Percentiles rank a stretch among this genome's conserved stretches.
phyloP scores from a whole-genome alignment of 2,888 invertebrate species.

The Apodemia hepburni region DNA sequence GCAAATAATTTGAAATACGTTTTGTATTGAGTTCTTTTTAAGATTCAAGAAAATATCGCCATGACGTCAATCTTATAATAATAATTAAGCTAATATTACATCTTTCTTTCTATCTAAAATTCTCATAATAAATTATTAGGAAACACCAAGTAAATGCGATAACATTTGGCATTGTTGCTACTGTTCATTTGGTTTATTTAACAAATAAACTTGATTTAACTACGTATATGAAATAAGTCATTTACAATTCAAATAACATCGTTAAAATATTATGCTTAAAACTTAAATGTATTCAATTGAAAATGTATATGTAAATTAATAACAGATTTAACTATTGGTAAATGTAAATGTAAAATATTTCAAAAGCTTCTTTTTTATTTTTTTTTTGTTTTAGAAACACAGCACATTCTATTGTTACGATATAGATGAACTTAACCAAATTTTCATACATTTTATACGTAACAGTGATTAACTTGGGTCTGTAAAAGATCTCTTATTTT shows the following conservation, averaged over 20 bases:
- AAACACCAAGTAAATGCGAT: constrained; percentile 51
- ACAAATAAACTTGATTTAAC: constrained; percentile 25
- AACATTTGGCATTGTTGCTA: constrained; percentile 50
- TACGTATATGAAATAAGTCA: constrained; percentile 8
- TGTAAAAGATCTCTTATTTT: neutral
- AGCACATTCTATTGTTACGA: no score
- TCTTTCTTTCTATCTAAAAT: constrained; percentile 32
- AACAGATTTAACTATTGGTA: constrained; percentile 10
- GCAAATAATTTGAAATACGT: neutral
- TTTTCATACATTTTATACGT: neutral
- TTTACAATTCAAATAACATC: constrained; percentile 12
- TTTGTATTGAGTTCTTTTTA: constrained; percentile 3
- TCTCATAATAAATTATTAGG: constrained; percentile 35
- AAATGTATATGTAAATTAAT: neutral
- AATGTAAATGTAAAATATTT: neutral
- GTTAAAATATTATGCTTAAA: constrained; percentile 19
- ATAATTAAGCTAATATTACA: constrained; percentile 33
- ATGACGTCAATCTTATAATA: constrained; percentile 32
- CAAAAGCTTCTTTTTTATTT: neutral
- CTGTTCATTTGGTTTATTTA: constrained; percentile 30
- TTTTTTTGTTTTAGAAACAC: neutral
- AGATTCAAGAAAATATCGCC: constrained; percentile 33
- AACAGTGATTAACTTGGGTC: neutral
- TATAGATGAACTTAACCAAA: neutral
- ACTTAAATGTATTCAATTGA: constrained; percentile 18